phyloP scores from a whole-genome alignment of 2,113 vertebrate species.

The Psammodynastes pulverulentus region DNA sequence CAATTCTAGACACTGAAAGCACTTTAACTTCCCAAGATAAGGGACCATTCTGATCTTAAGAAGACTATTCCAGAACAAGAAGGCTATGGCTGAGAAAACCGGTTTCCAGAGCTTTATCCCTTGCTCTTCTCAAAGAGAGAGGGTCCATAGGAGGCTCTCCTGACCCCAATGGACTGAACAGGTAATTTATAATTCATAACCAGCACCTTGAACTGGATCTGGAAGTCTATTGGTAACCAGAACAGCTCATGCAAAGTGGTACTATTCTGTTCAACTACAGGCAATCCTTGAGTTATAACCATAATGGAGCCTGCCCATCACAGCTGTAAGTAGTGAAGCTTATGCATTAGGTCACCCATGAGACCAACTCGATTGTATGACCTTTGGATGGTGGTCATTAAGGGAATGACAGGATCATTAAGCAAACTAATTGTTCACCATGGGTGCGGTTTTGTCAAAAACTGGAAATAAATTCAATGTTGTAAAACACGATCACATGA shows the following conservation, averaged over 20 bases:
- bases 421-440: not conserved
- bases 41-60: not conserved
- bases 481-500: not conserved
- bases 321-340: not conserved
- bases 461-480: not conserved
- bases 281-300: not conserved
- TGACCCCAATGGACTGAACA: not conserved
- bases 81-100: not conserved
- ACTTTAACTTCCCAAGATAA: not conserved
- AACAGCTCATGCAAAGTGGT: not conserved
- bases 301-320: not conserved
- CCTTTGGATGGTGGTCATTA: not conserved
- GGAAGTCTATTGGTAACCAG: not conserved
- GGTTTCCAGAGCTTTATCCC: not conserved
- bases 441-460: not conserved
- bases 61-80: not conserved
- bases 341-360: not conserved
- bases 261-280: not conserved
- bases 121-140: not conserved
- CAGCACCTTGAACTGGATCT: not conserved
- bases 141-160: not conserved
- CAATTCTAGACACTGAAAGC: not conserved
- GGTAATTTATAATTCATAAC: not conserved
- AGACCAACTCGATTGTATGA: not conserved
- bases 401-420: not conserved